Evolutionary conservation across 2,888 invertebrate species (phyloP).

Genomic region (Kryphioiulus occultus): DNA sequence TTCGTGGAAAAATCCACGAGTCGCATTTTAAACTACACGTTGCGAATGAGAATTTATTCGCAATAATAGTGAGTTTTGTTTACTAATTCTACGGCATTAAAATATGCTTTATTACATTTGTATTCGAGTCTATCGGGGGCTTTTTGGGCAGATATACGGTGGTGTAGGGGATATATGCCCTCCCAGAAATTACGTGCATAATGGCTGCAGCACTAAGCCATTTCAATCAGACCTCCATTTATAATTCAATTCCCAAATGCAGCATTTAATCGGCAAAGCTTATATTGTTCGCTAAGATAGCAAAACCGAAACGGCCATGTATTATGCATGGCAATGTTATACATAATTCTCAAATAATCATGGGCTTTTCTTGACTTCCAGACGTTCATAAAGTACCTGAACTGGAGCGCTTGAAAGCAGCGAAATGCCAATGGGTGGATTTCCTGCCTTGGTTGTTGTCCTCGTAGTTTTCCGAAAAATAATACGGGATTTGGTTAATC

Average conservation of each 20-base stretch:
- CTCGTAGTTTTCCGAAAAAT: neutral
- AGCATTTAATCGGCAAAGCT: slow-evolving; percentile 43
- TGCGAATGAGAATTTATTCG: neutral
- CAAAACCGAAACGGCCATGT: slow-evolving; percentile 11
- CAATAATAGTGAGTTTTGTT: neutral
- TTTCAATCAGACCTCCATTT: slow-evolving; percentile 49
- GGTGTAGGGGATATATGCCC: neutral
- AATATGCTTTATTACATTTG: slow-evolving; percentile 22
- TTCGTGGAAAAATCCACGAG: neutral
- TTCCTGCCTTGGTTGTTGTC: neutral
- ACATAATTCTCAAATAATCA: slow-evolving; percentile 40
- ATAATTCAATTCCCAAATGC: slow-evolving; percentile 50
- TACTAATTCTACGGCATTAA: slow-evolving; percentile 31
- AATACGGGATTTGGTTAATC: neutral
- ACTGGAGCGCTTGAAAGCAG: neutral
- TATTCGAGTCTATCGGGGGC: neutral
- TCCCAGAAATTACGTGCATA: slow-evolving; percentile 1
- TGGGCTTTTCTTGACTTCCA: slow-evolving; percentile 33
- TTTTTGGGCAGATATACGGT: neutral
- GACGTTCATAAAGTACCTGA: too few relatives aligned
- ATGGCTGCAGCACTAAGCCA: slow-evolving; percentile 37
- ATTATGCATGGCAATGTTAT: slow-evolving; percentile 21
- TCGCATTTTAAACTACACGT: neutral
- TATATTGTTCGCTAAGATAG: slow-evolving; percentile 40
- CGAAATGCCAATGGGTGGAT: neutral